Percentiles rank a stretch among this genome's conserved stretches.
Evolutionary conservation across 64 coral and sea anemone genomes (phyloP).

Genomic region (Hydrozoanthus tunicans): DNA sequence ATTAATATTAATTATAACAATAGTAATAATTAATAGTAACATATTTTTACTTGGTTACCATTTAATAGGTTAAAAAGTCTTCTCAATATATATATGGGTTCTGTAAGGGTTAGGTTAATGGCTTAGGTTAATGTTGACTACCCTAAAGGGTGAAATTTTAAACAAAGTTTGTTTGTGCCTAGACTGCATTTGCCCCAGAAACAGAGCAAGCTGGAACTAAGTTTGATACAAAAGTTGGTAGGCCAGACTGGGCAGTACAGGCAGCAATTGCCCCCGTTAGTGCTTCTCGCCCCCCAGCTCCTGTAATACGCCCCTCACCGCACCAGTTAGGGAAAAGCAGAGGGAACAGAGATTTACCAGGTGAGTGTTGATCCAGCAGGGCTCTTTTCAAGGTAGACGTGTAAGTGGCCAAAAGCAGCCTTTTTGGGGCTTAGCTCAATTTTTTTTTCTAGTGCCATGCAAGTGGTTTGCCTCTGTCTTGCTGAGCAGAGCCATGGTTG

Average conservation of each 20-base stretch:
- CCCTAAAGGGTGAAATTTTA: no score
- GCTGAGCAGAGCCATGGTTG: no score
- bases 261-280: constrained; percentile 62
- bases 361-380: not conserved
- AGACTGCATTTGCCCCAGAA: constrained; percentile 78
- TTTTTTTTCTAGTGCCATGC: no score
- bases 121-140: no score
- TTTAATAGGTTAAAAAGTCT: no score
- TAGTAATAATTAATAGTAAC: no score
- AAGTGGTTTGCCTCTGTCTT: no score
- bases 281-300: constrained; percentile 71
- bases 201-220: constrained; percentile 69
- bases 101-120: no score
- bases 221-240: constrained; percentile 66
- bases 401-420: not conserved
- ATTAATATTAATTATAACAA: no score
- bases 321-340: constrained; percentile 58
- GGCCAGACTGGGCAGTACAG: constrained; percentile 87
- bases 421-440: not conserved
- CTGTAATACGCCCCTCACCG: constrained; percentile 68
- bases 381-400: no score
- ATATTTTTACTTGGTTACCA: no score
- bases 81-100: no score
- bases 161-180: not conserved
- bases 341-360: constrained; percentile 62